A percentile compares a stretch with the other conserved stretches of the same genome.
These are phyloP conservation scores for Lonchura striata DNA, from an alignment of 2,113 vertebrate genomes.

Conservation along the genomic window DNA sequence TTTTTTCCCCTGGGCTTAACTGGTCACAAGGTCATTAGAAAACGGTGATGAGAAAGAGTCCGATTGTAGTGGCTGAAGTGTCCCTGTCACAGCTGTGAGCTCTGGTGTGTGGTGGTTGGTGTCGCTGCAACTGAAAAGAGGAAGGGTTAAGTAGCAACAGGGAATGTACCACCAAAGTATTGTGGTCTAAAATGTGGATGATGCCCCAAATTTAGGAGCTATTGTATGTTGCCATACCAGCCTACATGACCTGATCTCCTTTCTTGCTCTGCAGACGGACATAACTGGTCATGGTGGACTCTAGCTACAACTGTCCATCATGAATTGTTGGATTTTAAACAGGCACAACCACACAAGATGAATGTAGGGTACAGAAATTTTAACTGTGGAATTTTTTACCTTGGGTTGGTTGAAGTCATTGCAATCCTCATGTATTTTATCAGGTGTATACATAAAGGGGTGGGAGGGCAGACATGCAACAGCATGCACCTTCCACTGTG, in stretches of 20 bases:
- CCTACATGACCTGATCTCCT: not conserved
- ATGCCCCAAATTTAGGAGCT: not conserved
- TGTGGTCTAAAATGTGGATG: not conserved
- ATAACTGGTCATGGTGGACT: not conserved
- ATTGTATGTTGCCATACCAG: not conserved
- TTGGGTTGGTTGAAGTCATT: not conserved
- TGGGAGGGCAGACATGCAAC: constrained; percentile 37
- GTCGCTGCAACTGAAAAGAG: not conserved
- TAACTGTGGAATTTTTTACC: not conserved
- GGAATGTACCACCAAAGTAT: not conserved
- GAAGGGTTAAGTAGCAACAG: not conserved
- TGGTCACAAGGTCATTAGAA: not conserved
- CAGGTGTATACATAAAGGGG: not conserved
- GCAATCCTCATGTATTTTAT: constrained; percentile 24
- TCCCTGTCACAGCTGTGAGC: not conserved
- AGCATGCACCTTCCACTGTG: not conserved
- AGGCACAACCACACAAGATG: not conserved
- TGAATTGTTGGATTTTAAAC: not conserved
- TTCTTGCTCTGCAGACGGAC: not conserved
- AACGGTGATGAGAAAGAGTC: not conserved
- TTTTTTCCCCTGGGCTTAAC: not conserved
- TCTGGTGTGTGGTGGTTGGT: not conserved
- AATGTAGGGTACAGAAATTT: not conserved
- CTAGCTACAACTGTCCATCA: not conserved
- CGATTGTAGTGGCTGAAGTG: not conserved